These are phyloP conservation scores for Temnopleurus reevesii DNA, from an alignment of 53 echinoderm and acorn worm genomes.

Conservation along the genomic window DNA sequence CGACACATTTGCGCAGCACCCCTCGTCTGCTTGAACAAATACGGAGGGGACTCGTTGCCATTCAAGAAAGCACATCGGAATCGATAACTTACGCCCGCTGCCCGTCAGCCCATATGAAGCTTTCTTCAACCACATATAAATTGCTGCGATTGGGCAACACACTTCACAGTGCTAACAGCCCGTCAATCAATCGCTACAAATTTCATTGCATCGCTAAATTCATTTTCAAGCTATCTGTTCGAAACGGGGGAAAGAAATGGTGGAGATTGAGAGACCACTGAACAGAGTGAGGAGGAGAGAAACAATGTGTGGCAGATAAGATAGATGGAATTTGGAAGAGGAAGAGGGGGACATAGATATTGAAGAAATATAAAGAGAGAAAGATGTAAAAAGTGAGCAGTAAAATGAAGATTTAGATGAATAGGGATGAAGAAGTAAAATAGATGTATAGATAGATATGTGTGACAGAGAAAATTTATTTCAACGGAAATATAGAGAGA, in stretches of 20 bases:
- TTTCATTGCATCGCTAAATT: slow-evolving; percentile 38
- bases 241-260: too few relatives aligned
- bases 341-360: neutral
- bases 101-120: neutral
- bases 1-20: slow-evolving; percentile 30
- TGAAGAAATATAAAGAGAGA: neutral
- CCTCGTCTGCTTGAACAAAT: slow-evolving; percentile 48
- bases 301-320: neutral
- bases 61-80: slow-evolving; percentile 33
- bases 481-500: neutral
- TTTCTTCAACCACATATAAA: slow-evolving; percentile 39
- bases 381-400: too few relatives aligned
- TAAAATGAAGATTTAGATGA: neutral
- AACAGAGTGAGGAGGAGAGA: neutral
- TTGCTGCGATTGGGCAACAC: slow-evolving; percentile 42
- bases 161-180: neutral
- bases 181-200: slow-evolving; percentile 48
- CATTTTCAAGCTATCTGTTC: slow-evolving; percentile 9
- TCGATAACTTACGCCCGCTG: slow-evolving; percentile 55
- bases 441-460: neutral
- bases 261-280: too few relatives aligned
- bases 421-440: neutral
- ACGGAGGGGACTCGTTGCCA: slow-evolving; percentile 41
- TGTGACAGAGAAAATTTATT: neutral
- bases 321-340: neutral